Evolutionary conservation across 2,113 vertebrate species (phyloP).

Genomic region (Caranx ignobilis): DNA sequence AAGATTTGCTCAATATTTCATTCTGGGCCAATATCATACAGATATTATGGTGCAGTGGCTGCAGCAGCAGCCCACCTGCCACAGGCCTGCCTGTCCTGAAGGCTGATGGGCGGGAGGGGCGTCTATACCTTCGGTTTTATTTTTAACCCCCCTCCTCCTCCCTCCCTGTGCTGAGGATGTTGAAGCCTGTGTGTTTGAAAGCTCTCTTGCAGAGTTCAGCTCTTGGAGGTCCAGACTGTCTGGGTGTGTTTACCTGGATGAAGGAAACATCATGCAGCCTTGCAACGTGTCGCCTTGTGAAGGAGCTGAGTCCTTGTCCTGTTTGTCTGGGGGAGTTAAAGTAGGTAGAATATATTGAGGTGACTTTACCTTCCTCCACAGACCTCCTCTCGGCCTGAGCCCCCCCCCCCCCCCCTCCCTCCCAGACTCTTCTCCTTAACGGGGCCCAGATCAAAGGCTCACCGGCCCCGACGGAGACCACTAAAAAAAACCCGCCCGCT

Average conservation of each 20-base stretch:
- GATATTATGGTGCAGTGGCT: not conserved
- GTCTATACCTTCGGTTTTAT: not conserved
- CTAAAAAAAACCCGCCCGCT: constrained; percentile 80
- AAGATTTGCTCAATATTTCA: not conserved
- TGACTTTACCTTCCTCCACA: constrained; percentile 56
- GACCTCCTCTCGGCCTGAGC: constrained; percentile 38
- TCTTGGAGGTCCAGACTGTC: constrained; percentile 8
- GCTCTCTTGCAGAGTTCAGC: constrained; percentile 5
- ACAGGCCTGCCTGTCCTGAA: not conserved
- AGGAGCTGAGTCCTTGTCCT: not conserved
- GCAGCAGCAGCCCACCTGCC: constrained; percentile 27
- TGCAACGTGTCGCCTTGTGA: not conserved
- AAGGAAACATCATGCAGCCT: not conserved
- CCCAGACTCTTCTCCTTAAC: constrained; percentile 82
- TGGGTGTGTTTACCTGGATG: constrained; percentile 15
- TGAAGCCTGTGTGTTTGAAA: constrained; percentile 9
- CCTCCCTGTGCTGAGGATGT: not conserved
- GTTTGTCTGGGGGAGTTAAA: no score
- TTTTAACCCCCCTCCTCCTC: not conserved
- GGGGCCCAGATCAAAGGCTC: constrained; percentile 90
- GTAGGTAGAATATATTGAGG: constrained; percentile 16
- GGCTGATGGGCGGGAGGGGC: constrained; percentile 2
- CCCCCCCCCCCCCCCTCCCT: constrained; percentile 30
- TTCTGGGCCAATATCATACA: not conserved
- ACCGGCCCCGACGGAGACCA: constrained; percentile 76